These are phyloP conservation scores for Trichoplusia ni DNA, from an alignment of 1,140 invertebrate genomes.

Conservation along the genomic window DNA sequence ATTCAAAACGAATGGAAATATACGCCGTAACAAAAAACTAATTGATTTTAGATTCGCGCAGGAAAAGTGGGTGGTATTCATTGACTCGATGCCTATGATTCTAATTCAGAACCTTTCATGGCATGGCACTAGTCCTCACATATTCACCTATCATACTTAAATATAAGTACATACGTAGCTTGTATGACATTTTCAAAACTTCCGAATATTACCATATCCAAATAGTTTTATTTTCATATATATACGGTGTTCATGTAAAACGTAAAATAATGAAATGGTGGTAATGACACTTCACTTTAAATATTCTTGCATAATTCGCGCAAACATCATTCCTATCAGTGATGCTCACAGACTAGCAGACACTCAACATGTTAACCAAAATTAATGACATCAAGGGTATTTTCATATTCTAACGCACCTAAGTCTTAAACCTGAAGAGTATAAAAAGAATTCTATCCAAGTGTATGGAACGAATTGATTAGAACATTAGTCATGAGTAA, in stretches of 20 bases:
- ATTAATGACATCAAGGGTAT: conserved; percentile 36
- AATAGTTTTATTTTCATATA: background rate
- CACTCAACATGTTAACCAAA: conserved; percentile 58
- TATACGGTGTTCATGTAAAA: conserved; percentile 15
- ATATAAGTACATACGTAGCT: conserved; percentile 62
- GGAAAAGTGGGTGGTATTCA: conserved; percentile 80
- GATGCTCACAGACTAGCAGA: conserved; percentile 80
- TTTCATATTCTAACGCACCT: background rate
- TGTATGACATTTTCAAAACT: conserved; percentile 51
- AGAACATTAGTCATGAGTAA: conserved; percentile 8
- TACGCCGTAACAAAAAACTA: conserved; percentile 70
- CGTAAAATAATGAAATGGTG: conserved; percentile 14
- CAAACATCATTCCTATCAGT: conserved; percentile 80
- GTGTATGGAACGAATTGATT: conserved; percentile 10
- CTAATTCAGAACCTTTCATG: conserved; percentile 80
- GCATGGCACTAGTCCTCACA: conserved; percentile 80
- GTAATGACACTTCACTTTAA: conserved; percentile 35
- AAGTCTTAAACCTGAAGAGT: conserved; percentile 3
- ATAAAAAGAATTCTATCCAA: conserved; percentile 1
- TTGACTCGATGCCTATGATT: conserved; percentile 79
- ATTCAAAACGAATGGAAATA: conserved; percentile 66
- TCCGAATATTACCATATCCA: conserved; percentile 1
- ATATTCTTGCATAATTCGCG: conserved; percentile 78
- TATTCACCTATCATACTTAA: conserved; percentile 78
- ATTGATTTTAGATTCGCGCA: conserved; percentile 69